Evolutionary conservation across 2,888 invertebrate species (phyloP), one percentile per base, ranked within the genome.

Genomic region (Microdon myrmicae): DNA sequence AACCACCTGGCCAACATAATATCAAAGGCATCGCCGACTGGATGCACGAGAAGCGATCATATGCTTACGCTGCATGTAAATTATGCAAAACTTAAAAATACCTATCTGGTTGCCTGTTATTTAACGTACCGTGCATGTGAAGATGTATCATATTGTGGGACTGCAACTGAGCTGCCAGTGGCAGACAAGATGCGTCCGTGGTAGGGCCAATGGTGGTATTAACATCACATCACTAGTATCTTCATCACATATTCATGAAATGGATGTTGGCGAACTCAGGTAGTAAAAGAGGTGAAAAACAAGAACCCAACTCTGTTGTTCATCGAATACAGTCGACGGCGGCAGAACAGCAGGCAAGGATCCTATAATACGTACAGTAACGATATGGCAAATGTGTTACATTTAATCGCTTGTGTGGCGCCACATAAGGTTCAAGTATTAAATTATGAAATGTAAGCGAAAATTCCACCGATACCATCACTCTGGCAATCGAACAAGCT

Each of bases 381-480:
- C 22, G 12, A 44, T 32, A 35, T 16, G 41, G 56, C 54, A 48
- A 60, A 54, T 60, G 60, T 43, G 55, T 53, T 74, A 67, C 72
- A 73, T 73, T 75, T 74, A 74, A 75, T 75, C 72, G 73, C 69
- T 69, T 75, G 70, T 72, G 73, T 71, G 74, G 74, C 74, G 74
- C 74, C 74, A 72, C 66, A 64, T 64, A 64, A 51, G 64, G 64
- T 64, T 51, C 58, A 43, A 28, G 58, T 58, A 56, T 64, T 64
- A 53, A 64, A 64, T 64, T 64, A 64, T 64, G 64, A 64, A 47
- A 64, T 64, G 64, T 64, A 64, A 64, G 64, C 64, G 64, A 64
- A 64, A 58, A 64, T 58, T 64, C 41, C 45, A 49, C 41, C 38
- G 37, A 39, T 26, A 14, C 28, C 13, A 4, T 4, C 22, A 45